Evolutionary conservation across 2,888 invertebrate species (phyloP).

Genomic region (Hedya salicella): DNA sequence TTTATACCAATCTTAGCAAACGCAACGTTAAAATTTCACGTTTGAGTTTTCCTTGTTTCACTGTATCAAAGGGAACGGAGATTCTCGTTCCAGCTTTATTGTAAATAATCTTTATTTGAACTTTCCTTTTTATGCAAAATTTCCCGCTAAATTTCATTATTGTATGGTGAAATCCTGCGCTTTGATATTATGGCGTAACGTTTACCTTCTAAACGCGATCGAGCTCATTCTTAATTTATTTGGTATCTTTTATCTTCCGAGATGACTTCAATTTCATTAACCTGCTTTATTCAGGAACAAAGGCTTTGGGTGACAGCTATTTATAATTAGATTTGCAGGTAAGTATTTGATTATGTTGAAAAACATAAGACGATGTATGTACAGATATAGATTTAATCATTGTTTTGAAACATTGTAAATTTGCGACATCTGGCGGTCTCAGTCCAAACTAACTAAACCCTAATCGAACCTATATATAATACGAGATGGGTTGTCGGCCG

Average conservation of each 20-base stretch:
- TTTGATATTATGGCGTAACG: slow-evolving; percentile 39
- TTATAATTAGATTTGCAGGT: slow-evolving; percentile 2
- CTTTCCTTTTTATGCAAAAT: slow-evolving; percentile 39
- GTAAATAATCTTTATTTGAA: slow-evolving; percentile 43
- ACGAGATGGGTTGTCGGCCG: no score
- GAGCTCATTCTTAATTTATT: slow-evolving; percentile 30
- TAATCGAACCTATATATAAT: no score
- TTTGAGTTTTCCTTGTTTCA: slow-evolving; percentile 61
- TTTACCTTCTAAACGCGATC: slow-evolving; percentile 35
- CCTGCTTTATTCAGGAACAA: slow-evolving; percentile 10
- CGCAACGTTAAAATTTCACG: slow-evolving; percentile 67
- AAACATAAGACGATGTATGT: no score
- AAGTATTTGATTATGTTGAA: background rate
- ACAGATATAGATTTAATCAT: no score
- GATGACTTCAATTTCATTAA: slow-evolving; percentile 36
- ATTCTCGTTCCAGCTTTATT: slow-evolving; percentile 54
- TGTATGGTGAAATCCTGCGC: slow-evolving; percentile 30
- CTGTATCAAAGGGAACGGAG: slow-evolving; percentile 64
- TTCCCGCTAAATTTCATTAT: slow-evolving; percentile 42
- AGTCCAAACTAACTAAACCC: no score
- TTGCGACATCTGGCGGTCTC: no score
- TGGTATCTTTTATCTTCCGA: slow-evolving; percentile 27
- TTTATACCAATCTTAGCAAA: slow-evolving; percentile 69
- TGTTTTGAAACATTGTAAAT: no score
- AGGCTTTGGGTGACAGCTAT: background rate